These are phyloP conservation scores for Choloepus didactylus DNA, from an alignment of 2,797 vertebrate genomes.

Conservation along the genomic window DNA sequence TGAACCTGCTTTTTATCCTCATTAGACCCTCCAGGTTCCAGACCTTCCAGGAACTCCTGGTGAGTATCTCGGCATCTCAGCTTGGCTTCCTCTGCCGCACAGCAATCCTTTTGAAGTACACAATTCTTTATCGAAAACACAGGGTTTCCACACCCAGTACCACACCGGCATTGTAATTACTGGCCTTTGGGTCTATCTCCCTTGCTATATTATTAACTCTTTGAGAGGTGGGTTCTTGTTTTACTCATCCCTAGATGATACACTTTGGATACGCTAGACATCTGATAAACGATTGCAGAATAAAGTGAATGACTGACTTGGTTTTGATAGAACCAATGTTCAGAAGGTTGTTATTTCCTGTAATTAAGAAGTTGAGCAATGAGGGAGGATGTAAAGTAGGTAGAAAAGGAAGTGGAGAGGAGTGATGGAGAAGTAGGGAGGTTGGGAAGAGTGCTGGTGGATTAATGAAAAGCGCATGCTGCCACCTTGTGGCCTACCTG, in stretches of 20 bases:
- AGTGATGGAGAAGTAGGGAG: too few relatives aligned
- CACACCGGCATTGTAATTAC: not conserved
- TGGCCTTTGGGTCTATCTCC: not conserved
- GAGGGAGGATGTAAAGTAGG: not conserved
- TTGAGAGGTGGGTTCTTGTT: not conserved
- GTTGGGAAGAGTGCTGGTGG: fast-evolving
- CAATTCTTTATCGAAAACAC: not conserved
- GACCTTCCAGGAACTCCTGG: not conserved
- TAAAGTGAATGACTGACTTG: not conserved
- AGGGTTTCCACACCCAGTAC: not conserved
- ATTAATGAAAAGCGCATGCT: not conserved
- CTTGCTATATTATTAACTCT: not conserved
- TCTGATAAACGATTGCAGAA: not conserved
- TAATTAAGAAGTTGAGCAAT: conserved; percentile 27
- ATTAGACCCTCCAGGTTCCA: not conserved
- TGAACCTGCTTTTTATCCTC: too few relatives aligned
- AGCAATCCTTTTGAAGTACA: not conserved
- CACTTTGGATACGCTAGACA: not conserved
- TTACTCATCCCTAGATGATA: not conserved
- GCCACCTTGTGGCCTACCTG: not conserved
- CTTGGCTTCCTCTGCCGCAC: not conserved
- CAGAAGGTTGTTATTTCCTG: not conserved
- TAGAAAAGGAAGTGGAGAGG: not conserved
- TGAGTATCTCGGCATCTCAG: not conserved
- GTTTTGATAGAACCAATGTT: not conserved